A percentile compares a stretch with the other conserved stretches of the same genome.
Conservation (phyloP, 2,888 invertebrate genomes). For the Drosophila borealis region DNA sequence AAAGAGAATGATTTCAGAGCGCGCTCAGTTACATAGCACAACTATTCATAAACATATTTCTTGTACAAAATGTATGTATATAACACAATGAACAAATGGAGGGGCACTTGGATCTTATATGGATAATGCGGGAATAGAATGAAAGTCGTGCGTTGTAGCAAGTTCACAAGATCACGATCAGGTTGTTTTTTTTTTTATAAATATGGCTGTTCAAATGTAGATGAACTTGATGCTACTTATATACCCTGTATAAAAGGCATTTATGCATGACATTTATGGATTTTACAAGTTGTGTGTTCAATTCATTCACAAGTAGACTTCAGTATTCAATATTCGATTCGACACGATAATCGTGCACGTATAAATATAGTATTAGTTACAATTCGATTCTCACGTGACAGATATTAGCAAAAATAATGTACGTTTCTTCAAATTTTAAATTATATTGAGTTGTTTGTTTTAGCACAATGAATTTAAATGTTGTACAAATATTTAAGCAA, state of each 20-base stretch:
- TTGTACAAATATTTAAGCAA: constrained; percentile 4
- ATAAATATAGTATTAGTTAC: constrained; percentile 4
- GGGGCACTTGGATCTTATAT: constrained; percentile 39
- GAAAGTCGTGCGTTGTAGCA: constrained; percentile 10
- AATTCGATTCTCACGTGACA: constrained; percentile 14
- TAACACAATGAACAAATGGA: constrained; percentile 41
- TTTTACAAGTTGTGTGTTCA: background rate
- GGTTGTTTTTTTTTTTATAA: background rate
- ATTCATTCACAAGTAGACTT: background rate
- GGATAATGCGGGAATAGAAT: constrained; percentile 19
- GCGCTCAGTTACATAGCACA: constrained; percentile 40
- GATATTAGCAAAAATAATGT: constrained; percentile 15
- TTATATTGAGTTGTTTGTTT: background rate
- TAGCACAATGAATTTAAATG: background rate
- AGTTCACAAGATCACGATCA: constrained; percentile 7
- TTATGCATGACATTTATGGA: background rate
- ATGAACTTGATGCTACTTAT: background rate
- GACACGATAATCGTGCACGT: constrained; percentile 6
- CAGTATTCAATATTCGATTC: background rate
- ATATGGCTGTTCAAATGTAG: background rate
- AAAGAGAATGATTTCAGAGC: background rate
- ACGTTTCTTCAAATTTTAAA: background rate
- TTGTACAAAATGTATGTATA: constrained; percentile 10
- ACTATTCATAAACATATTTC: constrained; percentile 9
- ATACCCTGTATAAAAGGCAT: background rate